Evolutionary conservation across 2,888 invertebrate genomes (phyloP).

Genomic region (Iphiclides podalirius): DNA sequence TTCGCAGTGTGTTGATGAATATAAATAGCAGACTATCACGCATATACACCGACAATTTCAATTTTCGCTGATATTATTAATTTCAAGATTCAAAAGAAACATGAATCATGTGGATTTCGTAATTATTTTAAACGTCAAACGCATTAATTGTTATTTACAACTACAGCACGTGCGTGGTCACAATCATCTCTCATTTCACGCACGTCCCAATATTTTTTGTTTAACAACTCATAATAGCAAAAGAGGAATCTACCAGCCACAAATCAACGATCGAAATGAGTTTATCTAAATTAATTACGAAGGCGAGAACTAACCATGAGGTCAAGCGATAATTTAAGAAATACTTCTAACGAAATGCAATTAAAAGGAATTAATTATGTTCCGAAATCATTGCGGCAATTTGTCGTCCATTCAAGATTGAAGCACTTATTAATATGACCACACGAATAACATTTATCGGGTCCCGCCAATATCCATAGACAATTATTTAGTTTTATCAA

Average conservation of each 20-base stretch:
- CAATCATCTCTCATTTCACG: slow-evolving; percentile 14
- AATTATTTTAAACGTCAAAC: background rate
- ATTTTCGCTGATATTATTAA: background rate
- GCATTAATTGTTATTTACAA: slow-evolving; percentile 10
- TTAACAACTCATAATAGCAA: background rate
- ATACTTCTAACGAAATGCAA: slow-evolving; percentile 24
- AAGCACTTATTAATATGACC: slow-evolving; percentile 7
- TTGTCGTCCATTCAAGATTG: slow-evolving; percentile 19
- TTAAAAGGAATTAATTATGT: slow-evolving; percentile 27
- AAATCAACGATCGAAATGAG: slow-evolving; percentile 12
- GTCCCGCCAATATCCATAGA: background rate
- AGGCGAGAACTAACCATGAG: slow-evolving; percentile 16
- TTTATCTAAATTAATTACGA: slow-evolving; percentile 22
- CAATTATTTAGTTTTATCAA: background rate
- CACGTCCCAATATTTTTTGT: slow-evolving; percentile 17
- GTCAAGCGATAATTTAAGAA: slow-evolving; percentile 20
- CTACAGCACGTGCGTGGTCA: slow-evolving; percentile 2
- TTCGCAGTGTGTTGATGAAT: too few relatives aligned
- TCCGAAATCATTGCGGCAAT: slow-evolving; percentile 23
- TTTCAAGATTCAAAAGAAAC: background rate
- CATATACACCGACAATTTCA: too few relatives aligned
- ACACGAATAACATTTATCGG: background rate
- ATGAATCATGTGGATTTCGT: background rate
- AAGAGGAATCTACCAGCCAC: slow-evolving; percentile 7
- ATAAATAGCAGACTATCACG: too few relatives aligned